Evolutionary conservation across 30 jellyfish, hydroid and myxozoan genomes (phyloP).

Genomic region (Mastigias papua): DNA sequence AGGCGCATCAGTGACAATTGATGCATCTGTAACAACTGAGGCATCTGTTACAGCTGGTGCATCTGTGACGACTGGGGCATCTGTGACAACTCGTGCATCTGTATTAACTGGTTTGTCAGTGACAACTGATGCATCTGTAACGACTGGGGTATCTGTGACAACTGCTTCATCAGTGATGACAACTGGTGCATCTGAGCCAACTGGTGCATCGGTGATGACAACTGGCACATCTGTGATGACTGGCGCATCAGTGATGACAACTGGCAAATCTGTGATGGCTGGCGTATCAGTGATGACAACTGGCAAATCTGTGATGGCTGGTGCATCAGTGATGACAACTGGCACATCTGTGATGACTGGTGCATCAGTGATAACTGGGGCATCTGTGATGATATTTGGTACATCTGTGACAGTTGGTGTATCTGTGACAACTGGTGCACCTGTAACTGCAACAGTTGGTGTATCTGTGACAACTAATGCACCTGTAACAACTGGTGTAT

Average conservation of each 20-base stretch:
- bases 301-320: slow-evolving; percentile 11
- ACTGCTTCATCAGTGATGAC: slow-evolving; percentile 20
- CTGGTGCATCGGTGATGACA: neutral
- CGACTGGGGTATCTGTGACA: slow-evolving; percentile 14
- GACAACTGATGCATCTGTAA: slow-evolving; percentile 18
- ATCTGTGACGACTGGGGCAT: slow-evolving; percentile 1
- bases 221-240: slow-evolving; percentile 17
- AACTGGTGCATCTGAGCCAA: slow-evolving; percentile 1
- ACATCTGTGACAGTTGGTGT: slow-evolving; percentile 7
- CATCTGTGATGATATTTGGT: neutral
- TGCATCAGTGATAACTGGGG: slow-evolving; percentile 12
- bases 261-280: slow-evolving; percentile 1
- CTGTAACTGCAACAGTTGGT: too few species aligned
- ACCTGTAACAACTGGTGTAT: too few species aligned
- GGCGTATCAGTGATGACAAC: slow-evolving; percentile 13
- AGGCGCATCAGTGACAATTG: neutral
- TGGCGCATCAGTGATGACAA: neutral
- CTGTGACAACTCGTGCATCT: slow-evolving; percentile 28
- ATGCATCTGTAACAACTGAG: slow-evolving; percentile 11
- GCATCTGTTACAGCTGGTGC: slow-evolving; percentile 13
- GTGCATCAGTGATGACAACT: slow-evolving; percentile 1
- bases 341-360: slow-evolving; percentile 17
- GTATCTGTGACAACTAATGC: too few species aligned
- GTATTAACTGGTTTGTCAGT: slow-evolving; percentile 24
- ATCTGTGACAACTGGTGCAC: slow-evolving; percentile 11